A percentile compares a stretch with the other conserved stretches of the same genome.
phyloP scores from a whole-genome alignment of 2,113 vertebrate genomes.

The Perca flavescens region DNA sequence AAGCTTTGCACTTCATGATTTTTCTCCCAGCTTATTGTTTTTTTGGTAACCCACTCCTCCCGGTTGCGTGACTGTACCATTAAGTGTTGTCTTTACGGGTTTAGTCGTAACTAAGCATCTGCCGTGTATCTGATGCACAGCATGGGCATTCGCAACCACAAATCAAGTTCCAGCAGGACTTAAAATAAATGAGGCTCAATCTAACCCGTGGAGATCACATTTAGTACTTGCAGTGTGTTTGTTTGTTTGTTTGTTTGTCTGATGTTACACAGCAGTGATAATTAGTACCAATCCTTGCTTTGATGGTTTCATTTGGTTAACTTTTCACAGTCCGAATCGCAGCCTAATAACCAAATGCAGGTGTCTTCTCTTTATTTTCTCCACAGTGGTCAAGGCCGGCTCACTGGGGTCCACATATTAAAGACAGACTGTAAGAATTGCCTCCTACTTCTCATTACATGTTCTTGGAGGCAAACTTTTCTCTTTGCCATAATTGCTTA shows the following conservation, averaged over 20 bases:
- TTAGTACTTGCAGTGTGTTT: constrained; percentile 69
- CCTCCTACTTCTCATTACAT: constrained; percentile 34
- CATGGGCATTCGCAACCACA: constrained; percentile 64
- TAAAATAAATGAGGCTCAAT: constrained; percentile 77
- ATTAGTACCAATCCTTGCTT: constrained; percentile 68
- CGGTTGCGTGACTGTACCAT: constrained; percentile 58
- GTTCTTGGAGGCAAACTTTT: constrained; percentile 41
- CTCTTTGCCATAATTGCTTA: constrained; percentile 37
- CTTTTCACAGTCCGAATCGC: constrained; percentile 35
- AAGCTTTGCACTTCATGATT: constrained; percentile 67
- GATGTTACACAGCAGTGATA: constrained; percentile 74
- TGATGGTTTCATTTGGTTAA: constrained; percentile 62
- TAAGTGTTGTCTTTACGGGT: constrained; percentile 67
- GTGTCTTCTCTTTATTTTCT: constrained; percentile 14
- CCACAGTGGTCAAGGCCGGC: constrained; percentile 41
- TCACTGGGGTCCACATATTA: constrained; percentile 31
- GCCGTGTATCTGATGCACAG: constrained; percentile 71
- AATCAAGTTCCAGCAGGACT: constrained; percentile 75
- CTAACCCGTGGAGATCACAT: constrained; percentile 67
- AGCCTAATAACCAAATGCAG: constrained; percentile 43
- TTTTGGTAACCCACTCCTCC: background rate
- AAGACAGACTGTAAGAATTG: constrained; percentile 15
- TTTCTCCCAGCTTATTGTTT: constrained; percentile 45
- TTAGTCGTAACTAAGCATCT: constrained; percentile 75
- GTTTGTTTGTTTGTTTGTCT: constrained; percentile 70